Evolutionary conservation across 2,113 vertebrate genomes (phyloP).

Genomic region (Ailuropoda melanoleuca): DNA sequence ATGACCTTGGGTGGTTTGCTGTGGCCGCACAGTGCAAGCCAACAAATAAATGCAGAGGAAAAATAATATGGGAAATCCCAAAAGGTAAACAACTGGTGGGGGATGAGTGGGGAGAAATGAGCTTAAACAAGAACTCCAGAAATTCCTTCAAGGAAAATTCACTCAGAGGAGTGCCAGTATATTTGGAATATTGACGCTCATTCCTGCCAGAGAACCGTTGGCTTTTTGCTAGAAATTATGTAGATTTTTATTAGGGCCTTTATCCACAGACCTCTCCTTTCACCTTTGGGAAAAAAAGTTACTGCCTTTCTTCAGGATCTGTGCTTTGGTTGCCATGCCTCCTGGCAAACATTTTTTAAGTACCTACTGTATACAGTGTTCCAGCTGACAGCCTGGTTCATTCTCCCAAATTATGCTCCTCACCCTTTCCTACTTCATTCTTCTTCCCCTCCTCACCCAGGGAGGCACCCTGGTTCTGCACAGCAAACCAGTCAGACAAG

Average conservation of each 20-base stretch:
- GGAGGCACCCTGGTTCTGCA: neutral
- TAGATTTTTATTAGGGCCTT: neutral
- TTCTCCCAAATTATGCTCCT: neutral
- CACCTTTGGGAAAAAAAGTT: neutral
- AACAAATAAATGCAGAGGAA: neutral
- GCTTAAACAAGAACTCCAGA: neutral
- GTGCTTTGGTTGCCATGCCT: neutral
- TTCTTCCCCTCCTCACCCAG: neutral
- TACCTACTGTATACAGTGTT: neutral
- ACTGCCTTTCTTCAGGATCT: neutral
- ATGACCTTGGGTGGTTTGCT: neutral
- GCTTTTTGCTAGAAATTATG: neutral
- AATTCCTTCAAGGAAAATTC: neutral
- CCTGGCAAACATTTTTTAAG: neutral
- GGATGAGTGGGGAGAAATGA: neutral
- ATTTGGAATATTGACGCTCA: neutral
- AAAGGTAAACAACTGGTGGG: neutral
- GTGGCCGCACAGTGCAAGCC: neutral
- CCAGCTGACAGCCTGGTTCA: neutral
- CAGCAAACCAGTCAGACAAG: neutral
- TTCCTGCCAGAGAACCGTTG: neutral
- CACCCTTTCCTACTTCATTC: neutral
- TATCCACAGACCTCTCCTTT: neutral
- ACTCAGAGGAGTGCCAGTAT: neutral
- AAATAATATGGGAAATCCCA: neutral